These are phyloP conservation scores for Caenorhabditis sp. DNA, from an alignment of 2,888 invertebrate genomes.

Conservation along the genomic window DNA sequence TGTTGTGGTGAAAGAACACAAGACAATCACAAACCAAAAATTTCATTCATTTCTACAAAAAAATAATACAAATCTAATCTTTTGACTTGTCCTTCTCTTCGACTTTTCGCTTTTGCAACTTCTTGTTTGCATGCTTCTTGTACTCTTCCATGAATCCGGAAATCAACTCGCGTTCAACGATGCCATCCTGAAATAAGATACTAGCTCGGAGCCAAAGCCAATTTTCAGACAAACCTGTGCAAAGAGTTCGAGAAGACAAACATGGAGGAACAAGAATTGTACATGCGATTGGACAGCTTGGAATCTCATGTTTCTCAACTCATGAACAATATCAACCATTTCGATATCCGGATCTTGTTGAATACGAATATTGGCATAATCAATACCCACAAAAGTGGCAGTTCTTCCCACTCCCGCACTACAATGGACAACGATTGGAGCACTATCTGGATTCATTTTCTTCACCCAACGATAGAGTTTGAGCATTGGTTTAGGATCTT, in stretches of 20 bases:
- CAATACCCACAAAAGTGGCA: slow-evolving; percentile 54
- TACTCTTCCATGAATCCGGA: slow-evolving; percentile 38
- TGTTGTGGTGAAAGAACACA: too few relatives aligned
- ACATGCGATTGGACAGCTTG: slow-evolving; percentile 47
- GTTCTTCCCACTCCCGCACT: slow-evolving; percentile 60
- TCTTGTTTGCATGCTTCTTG: slow-evolving; percentile 30
- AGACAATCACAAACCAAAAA: too few relatives aligned
- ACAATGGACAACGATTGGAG: slow-evolving; percentile 56
- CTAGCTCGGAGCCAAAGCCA: too few relatives aligned
- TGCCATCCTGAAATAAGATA: slow-evolving; percentile 25
- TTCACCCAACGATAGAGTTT: slow-evolving; percentile 50
- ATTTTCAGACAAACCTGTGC: too few relatives aligned
- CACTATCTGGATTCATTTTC: slow-evolving; percentile 29
- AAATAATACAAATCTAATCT: too few relatives aligned
- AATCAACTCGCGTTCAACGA: slow-evolving; percentile 24
- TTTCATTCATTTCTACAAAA: too few relatives aligned
- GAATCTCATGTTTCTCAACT: slow-evolving; percentile 42
- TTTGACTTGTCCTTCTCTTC: slow-evolving; percentile 35
- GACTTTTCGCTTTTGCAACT: slow-evolving; percentile 30
- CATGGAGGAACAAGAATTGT: slow-evolving; percentile 50
- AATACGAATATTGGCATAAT: slow-evolving; percentile 41
- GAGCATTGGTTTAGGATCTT: slow-evolving; percentile 43
- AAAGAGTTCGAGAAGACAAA: slow-evolving; percentile 45
- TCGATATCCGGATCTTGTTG: slow-evolving; percentile 35
- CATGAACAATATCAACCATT: slow-evolving; percentile 43